These are phyloP conservation scores for Drosophila dunni DNA, from an alignment of 1,140 invertebrate genomes.

Conservation along the genomic window DNA sequence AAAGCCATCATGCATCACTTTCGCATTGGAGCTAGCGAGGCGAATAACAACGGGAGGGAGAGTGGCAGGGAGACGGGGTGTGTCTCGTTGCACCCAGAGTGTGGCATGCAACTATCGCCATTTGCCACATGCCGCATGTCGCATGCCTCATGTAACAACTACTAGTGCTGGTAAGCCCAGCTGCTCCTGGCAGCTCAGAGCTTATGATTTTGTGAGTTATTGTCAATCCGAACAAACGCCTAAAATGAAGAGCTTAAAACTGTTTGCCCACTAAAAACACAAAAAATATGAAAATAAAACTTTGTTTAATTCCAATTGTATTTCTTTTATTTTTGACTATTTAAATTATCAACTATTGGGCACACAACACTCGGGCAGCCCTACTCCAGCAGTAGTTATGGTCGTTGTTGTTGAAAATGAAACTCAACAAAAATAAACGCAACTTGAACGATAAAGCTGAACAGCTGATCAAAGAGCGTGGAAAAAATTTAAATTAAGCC, in stretches of 20 bases:
- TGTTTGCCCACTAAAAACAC: too few species aligned
- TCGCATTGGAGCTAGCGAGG: conserved; percentile 27
- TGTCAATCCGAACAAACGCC: too few species aligned
- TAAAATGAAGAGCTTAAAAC: too few species aligned
- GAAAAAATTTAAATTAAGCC: too few species aligned
- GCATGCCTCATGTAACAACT: conserved; percentile 1
- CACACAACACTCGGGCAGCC: background rate
- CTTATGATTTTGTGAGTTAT: background rate
- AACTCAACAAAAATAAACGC: background rate
- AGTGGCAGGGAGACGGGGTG: background rate
- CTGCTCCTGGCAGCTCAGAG: background rate
- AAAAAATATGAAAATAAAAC: too few species aligned
- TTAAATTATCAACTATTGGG: too few species aligned
- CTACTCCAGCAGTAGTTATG: background rate
- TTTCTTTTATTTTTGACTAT: too few species aligned
- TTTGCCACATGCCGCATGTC: background rate
- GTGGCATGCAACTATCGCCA: conserved; percentile 16
- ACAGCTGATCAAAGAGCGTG: too few species aligned
- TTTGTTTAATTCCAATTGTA: too few species aligned
- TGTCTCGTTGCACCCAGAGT: conserved; percentile 8
- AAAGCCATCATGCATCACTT: conserved; percentile 55
- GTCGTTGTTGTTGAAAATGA: conserved; percentile 1
- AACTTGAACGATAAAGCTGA: too few species aligned
- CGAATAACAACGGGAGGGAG: conserved; percentile 1
- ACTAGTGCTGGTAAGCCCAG: background rate